These are phyloP conservation scores for Oxygymnocypris stewartii DNA, from an alignment of 2,113 vertebrate species.

Conservation along the genomic window DNA sequence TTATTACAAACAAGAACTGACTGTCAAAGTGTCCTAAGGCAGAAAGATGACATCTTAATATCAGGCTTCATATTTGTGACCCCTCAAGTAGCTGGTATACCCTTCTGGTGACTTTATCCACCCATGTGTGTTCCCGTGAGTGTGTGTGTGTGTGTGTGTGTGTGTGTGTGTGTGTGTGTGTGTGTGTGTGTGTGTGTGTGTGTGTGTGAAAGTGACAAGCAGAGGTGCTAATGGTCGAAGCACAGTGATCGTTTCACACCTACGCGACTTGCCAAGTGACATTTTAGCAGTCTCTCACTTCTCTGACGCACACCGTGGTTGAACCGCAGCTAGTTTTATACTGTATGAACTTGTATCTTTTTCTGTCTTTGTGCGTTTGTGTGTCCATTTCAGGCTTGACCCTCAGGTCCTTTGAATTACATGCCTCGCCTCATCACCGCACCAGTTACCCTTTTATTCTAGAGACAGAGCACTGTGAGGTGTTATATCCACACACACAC, in stretches of 20 bases:
- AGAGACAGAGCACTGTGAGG: not conserved
- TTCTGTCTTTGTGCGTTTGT: not conserved
- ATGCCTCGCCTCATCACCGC: not conserved
- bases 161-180: no score
- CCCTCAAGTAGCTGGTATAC: conserved; percentile 25
- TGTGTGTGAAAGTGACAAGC: conserved; percentile 35
- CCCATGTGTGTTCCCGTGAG: not conserved
- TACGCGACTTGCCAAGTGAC: conserved; percentile 54
- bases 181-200: not conserved
- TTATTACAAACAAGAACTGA: not conserved
- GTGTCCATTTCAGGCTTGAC: not conserved
- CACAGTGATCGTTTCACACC: conserved; percentile 64
- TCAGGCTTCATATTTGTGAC: conserved; percentile 1
- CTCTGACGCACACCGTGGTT: conserved; percentile 9
- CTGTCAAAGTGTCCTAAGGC: not conserved
- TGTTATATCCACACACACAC: conserved; percentile 17
- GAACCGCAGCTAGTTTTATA: conserved; percentile 13
- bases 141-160: conserved; percentile 23
- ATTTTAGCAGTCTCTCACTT: conserved; percentile 58
- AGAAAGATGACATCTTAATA: not conserved
- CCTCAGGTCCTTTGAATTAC: not conserved
- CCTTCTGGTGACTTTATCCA: conserved; percentile 18
- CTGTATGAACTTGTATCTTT: not conserved
- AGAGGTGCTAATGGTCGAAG: conserved; percentile 58
- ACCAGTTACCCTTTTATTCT: conserved; percentile 17